phyloP scores from a whole-genome alignment of 2,797 vertebrate species.

The Tangara arthus region DNA sequence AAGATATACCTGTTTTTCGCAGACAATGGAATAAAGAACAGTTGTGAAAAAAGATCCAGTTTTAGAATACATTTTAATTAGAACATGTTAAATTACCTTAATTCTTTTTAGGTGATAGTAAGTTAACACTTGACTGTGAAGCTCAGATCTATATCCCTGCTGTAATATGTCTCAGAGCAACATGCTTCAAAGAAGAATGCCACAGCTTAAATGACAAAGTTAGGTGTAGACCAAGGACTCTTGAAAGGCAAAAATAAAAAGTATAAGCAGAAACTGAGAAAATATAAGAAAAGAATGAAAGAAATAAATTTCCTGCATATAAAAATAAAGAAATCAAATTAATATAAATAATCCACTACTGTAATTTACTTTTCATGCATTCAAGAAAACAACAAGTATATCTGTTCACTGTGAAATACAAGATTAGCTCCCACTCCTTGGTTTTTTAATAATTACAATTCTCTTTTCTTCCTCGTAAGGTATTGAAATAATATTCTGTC shows the following conservation, averaged over 20 bases:
- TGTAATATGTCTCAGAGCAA: not conserved
- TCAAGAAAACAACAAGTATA: not conserved
- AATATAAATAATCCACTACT: not conserved
- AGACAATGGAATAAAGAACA: not conserved
- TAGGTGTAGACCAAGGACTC: not conserved
- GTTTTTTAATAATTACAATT: not conserved
- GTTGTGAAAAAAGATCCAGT: not conserved
- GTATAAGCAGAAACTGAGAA: not conserved
- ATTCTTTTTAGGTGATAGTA: constrained; percentile 11
- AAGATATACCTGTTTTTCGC: not conserved
- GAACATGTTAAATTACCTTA: not conserved
- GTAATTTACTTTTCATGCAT: not conserved
- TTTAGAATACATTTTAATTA: constrained; percentile 9
- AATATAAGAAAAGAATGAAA: not conserved
- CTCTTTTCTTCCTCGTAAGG: not conserved
- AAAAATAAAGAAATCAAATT: not conserved
- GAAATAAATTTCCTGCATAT: not conserved
- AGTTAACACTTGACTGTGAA: not conserved
- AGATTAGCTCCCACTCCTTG: not conserved
- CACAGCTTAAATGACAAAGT: not conserved
- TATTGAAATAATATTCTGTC: not conserved
- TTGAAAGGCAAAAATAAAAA: not conserved
- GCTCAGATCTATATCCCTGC: not conserved
- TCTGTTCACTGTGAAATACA: not conserved
- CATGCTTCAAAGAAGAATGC: not conserved